Base-by-base conservation (phyloP, 1,140 invertebrate species). In the Rhizoglyphus robini region DNA sequence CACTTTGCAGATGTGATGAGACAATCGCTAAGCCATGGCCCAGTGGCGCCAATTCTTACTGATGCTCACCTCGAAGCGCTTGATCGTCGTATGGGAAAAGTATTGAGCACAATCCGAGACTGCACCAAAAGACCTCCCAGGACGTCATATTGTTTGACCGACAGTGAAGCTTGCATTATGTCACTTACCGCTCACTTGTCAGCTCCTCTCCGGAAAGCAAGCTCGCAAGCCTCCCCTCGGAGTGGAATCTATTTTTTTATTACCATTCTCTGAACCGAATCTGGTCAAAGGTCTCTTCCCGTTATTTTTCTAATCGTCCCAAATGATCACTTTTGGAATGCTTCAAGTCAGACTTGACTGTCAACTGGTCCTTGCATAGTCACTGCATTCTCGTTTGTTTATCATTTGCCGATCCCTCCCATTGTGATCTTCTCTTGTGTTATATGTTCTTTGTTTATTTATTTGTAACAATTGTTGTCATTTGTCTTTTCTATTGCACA, bases 51-150 rank as follows among this genome's bases (percentile, higher is more conserved):
- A 0, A 82, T 98, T 51, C 78, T 98, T 1, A 88, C 87, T 83
- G 87, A 95, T 71, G 85, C 88, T 0, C 92, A 96, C 73, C 76
- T 95, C 15, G 77, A 76, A 20, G 93, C 94, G 0, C 74, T 97
- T 5, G 92, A 97, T 75, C 80, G 94, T 25, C 77, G 94, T 30
- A 81, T 95, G 4, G 82, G 81, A 51, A 84, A 87, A 30, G 70
- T 78, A n/a, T 71, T 80, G 18, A 36, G 54, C 13, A 27, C 62
- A 15, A 15, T 71, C 4, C 34, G 64, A 13, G 63, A 69, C 4
- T 71, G 70, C 48, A 63, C 67, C 2, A 15, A 48, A 34, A 67
- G 25, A 61, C 68, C 71, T 5, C 65, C 74, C 68, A 71, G 63
- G 76, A 77, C 47, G 70, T 77, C 11, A 75, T 76, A 57, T 71